A percentile compares a stretch with the other conserved stretches of the same genome.
Evolutionary conservation across 1,140 invertebrate species (phyloP).

Genomic region (Melitaea cinxia): DNA sequence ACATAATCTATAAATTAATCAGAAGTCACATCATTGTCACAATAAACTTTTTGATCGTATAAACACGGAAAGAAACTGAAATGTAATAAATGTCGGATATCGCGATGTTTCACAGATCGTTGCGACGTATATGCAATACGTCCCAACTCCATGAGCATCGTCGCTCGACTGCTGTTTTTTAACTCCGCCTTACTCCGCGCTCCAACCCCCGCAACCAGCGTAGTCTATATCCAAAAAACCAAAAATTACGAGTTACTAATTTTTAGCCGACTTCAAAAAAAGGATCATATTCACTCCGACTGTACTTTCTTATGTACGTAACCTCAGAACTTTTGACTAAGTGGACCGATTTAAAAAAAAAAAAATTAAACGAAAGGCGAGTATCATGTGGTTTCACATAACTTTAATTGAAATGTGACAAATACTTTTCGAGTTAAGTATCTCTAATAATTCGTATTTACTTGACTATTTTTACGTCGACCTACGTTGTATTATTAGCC

Average conservation of each 20-base stretch:
- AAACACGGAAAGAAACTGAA: neutral
- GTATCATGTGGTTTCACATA: too few relatives aligned
- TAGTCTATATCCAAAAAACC: neutral
- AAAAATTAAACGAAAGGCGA: too few relatives aligned
- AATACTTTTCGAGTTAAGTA: too few relatives aligned
- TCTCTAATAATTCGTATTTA: too few relatives aligned
- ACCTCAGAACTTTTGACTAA: too few relatives aligned
- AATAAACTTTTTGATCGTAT: conserved; percentile 2
- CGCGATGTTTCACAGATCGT: neutral
- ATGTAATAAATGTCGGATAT: neutral
- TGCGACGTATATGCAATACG: neutral
- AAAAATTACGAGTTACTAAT: neutral
- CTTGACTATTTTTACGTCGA: too few relatives aligned
- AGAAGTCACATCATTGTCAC: conserved; percentile 3
- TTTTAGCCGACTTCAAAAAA: too few relatives aligned
- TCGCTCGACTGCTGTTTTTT: neutral
- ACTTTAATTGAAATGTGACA: too few relatives aligned
- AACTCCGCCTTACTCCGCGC: neutral
- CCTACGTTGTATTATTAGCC: too few relatives aligned
- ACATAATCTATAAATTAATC: conserved; percentile 5
- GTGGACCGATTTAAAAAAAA: too few relatives aligned
- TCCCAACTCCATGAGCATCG: neutral
- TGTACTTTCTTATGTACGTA: too few relatives aligned
- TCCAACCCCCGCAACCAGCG: neutral
- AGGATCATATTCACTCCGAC: too few relatives aligned